These are phyloP conservation scores for Temnothorax longispinosus DNA, from an alignment of 1,140 invertebrate species.

Conservation along the genomic window DNA sequence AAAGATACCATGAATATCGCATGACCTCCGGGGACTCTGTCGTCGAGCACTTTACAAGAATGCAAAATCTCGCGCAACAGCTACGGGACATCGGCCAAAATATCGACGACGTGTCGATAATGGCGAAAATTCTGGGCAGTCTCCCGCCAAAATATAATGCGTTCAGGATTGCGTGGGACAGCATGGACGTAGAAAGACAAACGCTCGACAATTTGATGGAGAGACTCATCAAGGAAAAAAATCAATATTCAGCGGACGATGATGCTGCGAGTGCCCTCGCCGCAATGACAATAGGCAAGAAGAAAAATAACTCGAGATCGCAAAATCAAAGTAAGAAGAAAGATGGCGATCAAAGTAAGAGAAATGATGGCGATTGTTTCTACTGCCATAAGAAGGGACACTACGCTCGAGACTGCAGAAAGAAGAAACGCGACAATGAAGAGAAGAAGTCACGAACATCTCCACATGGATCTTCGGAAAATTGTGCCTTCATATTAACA, in stretches of 20 bases:
- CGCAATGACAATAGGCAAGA: neutral
- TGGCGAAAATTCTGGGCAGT: slow-evolving; percentile 47
- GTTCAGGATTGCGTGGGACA: slow-evolving; percentile 36
- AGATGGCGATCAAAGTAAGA: neutral
- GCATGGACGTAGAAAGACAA: slow-evolving; percentile 16
- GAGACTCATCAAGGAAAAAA: slow-evolving; percentile 33
- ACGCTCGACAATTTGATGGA: slow-evolving; percentile 34
- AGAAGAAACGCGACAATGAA: neutral
- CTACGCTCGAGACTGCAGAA: neutral
- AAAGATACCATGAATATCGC: slow-evolving; percentile 14
- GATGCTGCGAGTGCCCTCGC: neutral
- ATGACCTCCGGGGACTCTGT: slow-evolving; percentile 23
- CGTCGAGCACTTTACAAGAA: slow-evolving; percentile 36
- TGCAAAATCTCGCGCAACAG: slow-evolving; percentile 35
- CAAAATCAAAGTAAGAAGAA: neutral
- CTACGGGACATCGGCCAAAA: slow-evolving; percentile 32
- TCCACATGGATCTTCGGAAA: neutral
- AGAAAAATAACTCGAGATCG: too few relatives aligned
- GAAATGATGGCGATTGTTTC: neutral
- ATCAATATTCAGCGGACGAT: neutral
- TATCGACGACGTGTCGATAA: slow-evolving; percentile 13
- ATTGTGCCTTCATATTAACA: neutral
- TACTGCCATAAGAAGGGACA: slow-evolving; percentile 9
- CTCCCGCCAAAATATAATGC: slow-evolving; percentile 15
- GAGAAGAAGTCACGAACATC: neutral